Evolutionary conservation across 2,113 vertebrate species (phyloP).

Genomic region (Morone saxatilis): DNA sequence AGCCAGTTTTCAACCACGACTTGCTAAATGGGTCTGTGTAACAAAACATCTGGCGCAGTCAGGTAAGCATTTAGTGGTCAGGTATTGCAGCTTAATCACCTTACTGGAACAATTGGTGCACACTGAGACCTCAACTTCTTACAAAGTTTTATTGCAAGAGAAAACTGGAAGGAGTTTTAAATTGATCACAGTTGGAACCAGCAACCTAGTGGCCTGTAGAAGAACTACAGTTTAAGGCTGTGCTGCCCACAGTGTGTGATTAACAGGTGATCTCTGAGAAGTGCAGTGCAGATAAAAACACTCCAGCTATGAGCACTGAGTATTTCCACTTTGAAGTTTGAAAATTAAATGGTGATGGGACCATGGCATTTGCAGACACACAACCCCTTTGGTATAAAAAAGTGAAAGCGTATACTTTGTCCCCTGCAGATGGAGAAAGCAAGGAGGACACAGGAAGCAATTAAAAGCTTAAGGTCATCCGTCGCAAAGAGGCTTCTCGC

Average conservation of each 20-base stretch:
- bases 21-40: no score
- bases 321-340: background rate
- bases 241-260: background rate
- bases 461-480: slow-evolving; percentile 81
- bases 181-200: background rate
- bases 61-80: background rate
- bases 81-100: background rate
- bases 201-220: background rate
- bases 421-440: slow-evolving; percentile 86
- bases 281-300: background rate
- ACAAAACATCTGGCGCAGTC: no score
- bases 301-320: background rate
- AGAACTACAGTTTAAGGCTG: background rate
- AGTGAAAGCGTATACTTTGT: slow-evolving; percentile 10
- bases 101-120: background rate
- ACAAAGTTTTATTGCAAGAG: background rate
- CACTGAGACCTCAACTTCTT: background rate
- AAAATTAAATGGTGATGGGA: background rate
- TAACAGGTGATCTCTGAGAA: background rate
- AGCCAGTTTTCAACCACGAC: no score
- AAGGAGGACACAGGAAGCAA: slow-evolving; percentile 83
- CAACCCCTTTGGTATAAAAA: slow-evolving; percentile 6
- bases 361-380: background rate
- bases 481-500: slow-evolving; percentile 71
- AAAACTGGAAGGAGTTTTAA: background rate